These are phyloP conservation scores for Equus quagga DNA, from an alignment of 2,113 vertebrate species.

Conservation along the genomic window DNA sequence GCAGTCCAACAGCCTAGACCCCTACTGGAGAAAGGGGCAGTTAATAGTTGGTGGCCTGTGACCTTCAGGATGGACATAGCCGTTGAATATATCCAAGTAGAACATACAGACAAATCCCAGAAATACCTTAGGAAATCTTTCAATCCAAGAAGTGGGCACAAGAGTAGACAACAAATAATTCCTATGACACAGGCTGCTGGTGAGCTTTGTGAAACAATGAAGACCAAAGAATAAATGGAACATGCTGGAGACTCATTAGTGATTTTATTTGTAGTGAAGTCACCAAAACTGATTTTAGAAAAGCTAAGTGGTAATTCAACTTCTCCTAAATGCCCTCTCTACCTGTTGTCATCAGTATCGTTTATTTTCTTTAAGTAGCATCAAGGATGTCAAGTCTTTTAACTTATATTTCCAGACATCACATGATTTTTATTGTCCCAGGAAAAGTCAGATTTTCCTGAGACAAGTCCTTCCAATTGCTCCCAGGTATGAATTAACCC, in stretches of 20 bases:
- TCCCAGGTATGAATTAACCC: background rate
- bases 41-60: background rate
- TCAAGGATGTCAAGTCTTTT: background rate
- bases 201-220: background rate
- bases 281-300: background rate
- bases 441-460: background rate
- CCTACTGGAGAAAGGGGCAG: background rate
- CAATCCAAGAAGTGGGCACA: background rate
- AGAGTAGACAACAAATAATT: background rate
- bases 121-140: background rate
- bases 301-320: background rate
- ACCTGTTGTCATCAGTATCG: background rate
- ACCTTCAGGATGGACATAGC: background rate
- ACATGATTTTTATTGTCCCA: background rate
- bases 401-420: background rate
- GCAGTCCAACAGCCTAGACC: background rate
- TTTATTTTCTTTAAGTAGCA: background rate
- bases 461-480: background rate
- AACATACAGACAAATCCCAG: background rate
- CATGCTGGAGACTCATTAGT: background rate
- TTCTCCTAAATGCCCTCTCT: background rate
- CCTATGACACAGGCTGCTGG: background rate
- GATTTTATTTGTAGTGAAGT: background rate
- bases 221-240: background rate
- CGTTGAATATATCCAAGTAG: background rate